Base-by-base conservation (phyloP, 2,113 vertebrate species). In the Plecotus auritus region DNA sequence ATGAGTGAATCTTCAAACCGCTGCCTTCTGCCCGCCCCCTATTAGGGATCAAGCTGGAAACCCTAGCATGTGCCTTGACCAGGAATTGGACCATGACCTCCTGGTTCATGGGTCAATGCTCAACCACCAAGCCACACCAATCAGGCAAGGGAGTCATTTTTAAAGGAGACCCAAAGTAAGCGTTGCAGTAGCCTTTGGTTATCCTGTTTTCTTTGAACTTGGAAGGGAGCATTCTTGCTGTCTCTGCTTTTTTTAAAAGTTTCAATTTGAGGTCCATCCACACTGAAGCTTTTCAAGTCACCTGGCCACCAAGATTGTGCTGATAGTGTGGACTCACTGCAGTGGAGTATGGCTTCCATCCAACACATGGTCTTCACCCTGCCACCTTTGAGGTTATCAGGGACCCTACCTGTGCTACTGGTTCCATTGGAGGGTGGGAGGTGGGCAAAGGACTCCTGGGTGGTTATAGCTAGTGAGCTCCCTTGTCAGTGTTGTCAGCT, bases 271-370 rank as follows among this genome's bases (percentile, higher is more conserved):
- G 70, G 8, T 45, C 13, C 42, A 7, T 51, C 40, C 37, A 23
- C 12, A 30, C 28, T 1, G 4, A 69, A 26, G 28, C 28, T n/a
- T 40, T 73, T 32, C 23, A 1, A 51, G 49, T 74, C 35, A 7
- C 23, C 66, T 26, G 18, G 9, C 56, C 17, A 8, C 20, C 35
- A 13, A 4, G 18, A 7, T 37, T 35, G 30, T 47, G 66, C 16
- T 32, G 0, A 5, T 16, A 4, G 7, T 8, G 2, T 12, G 37
- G 37, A n/a, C 51, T n/a, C 13, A 0, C 20, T 0, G 9, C 12
- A 4, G 22, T 72, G 32, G 37, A 6, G 2, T 4, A 2, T 45
- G 17, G 4, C 35, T 61, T 32, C 26, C 9, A 2, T n/a, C 69
- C 22, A 5, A 0, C 8, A 13, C 7, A 0, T 1, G 9, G 49